Evolutionary conservation across 2,888 invertebrate genomes (phyloP).

Genomic region (Synanthedon formicaeformis): DNA sequence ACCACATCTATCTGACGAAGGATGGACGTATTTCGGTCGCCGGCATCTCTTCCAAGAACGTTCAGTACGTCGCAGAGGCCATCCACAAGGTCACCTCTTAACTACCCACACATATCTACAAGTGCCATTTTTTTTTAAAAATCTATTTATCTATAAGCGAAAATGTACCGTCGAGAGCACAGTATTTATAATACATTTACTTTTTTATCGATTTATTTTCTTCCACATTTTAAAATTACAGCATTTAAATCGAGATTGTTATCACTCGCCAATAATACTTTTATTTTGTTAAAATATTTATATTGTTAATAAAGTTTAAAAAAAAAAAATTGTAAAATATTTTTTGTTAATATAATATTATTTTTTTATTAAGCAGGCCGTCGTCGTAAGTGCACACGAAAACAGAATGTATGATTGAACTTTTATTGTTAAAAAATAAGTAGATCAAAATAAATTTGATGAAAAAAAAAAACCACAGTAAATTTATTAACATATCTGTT

Average conservation of each 20-base stretch:
- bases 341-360: slow-evolving; percentile 10
- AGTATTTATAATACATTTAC: not conserved
- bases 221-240: slow-evolving; percentile 10
- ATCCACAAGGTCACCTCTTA: slow-evolving; percentile 86
- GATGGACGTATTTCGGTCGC: slow-evolving; percentile 99
- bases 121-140: too few species aligned
- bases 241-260: slow-evolving; percentile 4
- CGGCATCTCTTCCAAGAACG: slow-evolving; percentile 94
- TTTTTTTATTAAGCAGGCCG: slow-evolving; percentile 1
- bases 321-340: slow-evolving; percentile 4
- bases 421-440: slow-evolving; percentile 1
- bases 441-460: slow-evolving; percentile 68
- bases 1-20: slow-evolving; percentile 94
- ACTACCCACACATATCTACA: not conserved
- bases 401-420: slow-evolving; percentile 11
- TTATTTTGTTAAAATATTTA: slow-evolving; percentile 9
- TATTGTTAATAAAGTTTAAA: not conserved
- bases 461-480: slow-evolving; percentile 61
- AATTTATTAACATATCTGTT: slow-evolving; percentile 56
- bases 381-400: slow-evolving; percentile 8
- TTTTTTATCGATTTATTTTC: slow-evolving; percentile 4
- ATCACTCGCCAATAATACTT: slow-evolving; percentile 14
- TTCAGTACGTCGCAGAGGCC: slow-evolving; percentile 91
- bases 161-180: not conserved
- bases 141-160: not conserved